A percentile compares a stretch with the other conserved stretches of the same genome.
These are phyloP conservation scores for Macrophya alboannulata DNA, from an alignment of 2,888 invertebrate species.

Conservation along the genomic window DNA sequence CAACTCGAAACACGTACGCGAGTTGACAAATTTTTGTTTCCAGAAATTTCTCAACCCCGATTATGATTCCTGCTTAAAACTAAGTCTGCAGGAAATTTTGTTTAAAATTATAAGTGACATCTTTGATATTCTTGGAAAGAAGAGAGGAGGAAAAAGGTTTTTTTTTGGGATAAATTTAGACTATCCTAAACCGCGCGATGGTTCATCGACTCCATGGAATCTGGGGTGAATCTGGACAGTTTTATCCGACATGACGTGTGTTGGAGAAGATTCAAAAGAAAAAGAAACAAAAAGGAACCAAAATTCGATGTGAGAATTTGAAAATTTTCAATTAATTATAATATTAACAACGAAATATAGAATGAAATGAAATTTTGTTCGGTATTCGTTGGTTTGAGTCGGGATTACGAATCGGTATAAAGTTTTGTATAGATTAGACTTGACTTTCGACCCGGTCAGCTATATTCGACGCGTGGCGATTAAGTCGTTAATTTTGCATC, in stretches of 20 bases:
- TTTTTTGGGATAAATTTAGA: conserved; percentile 33
- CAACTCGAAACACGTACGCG: background rate
- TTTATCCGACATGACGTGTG: background rate
- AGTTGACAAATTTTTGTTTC: background rate
- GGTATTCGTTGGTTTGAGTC: background rate
- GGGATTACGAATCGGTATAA: background rate
- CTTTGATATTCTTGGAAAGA: background rate
- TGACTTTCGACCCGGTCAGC: background rate
- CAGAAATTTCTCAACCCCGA: background rate
- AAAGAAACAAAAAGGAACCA: no score
- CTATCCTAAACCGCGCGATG: background rate
- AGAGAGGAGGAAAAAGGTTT: background rate
- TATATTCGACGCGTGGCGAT: conserved; percentile 29
- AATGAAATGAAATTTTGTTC: background rate
- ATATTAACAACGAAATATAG: background rate
- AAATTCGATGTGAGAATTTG: background rate
- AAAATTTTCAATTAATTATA: background rate
- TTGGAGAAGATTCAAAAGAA: background rate
- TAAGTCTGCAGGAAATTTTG: background rate
- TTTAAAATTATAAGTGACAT: background rate
- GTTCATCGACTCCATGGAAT: conserved; percentile 44
- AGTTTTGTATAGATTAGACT: background rate
- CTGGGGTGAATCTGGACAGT: background rate
- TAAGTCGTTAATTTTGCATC: conserved; percentile 46
- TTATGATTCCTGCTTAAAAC: background rate